Evolutionary conservation across 2,113 vertebrate genomes (phyloP), one percentile per base, ranked within the genome.

Genomic region (Oxyruncus cristatus): DNA sequence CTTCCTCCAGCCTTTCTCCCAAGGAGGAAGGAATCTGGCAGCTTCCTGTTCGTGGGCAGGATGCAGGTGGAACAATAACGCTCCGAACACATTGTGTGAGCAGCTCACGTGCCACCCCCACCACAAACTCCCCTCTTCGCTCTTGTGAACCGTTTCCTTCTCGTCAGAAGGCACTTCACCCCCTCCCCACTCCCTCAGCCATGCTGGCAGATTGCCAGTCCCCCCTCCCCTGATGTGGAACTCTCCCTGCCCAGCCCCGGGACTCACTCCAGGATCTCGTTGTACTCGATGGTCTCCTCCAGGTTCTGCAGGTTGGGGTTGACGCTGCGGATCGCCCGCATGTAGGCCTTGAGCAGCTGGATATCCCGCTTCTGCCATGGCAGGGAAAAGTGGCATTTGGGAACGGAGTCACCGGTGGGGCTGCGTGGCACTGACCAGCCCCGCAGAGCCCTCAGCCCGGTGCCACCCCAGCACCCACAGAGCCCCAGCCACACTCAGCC

Each of bases 261-360:
- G 66, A 98, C 99, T 99, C 96, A 99, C 99, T 99, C 99, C 71
- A 99, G 97, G 96, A 99, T 99, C 95, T 99, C 99, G 6, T 99
- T 99, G 98, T 99, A 99, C 90, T 99, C 99, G 24, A 99, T 99
- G 86, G 99, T 99, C 97, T 99, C 99, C 96, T 99, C 99, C 80
- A 99, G 98, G 98, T 99, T 99, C 97, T 99, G 99, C 92, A 99
- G 98, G 97, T 99, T 99, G 52, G 99, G 99, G 97, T 99, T 99
- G 85, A 99, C 99, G n/a, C 99, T 99, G 94, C 99, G 99, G 96
- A 99, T 99, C 2, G 99, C 99, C 73, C 99, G 98, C 99, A 99
- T 99, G 95, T 99, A 99, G 6, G 99, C 99, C 97, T 99, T 99
- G 59, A 99, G 98, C 97, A 99, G 97, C 98, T 99, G 99, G 68